A percentile compares a stretch with the other conserved stretches of the same genome.
These are phyloP conservation scores for Calidris pugnax DNA, from an alignment of 2,113 vertebrate genomes.

Conservation along the genomic window DNA sequence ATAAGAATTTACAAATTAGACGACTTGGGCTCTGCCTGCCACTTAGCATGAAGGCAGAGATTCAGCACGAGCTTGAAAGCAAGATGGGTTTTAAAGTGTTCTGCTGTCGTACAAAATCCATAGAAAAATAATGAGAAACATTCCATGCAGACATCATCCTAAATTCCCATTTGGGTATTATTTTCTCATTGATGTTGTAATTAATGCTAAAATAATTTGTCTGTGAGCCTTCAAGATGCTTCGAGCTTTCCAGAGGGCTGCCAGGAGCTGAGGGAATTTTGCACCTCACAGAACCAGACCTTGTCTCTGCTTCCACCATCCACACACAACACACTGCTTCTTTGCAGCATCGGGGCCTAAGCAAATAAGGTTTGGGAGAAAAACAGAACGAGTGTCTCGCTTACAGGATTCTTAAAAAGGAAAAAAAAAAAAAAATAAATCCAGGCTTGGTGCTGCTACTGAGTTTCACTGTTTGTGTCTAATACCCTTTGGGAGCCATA, in stretches of 20 bases:
- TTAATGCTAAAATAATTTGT: conserved; percentile 60
- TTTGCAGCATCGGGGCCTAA: not conserved
- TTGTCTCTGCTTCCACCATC: not conserved
- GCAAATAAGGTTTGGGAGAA: not conserved
- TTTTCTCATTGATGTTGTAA: conserved; percentile 60
- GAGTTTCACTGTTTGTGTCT: not conserved
- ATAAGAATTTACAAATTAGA: not conserved
- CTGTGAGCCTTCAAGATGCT: conserved; percentile 31
- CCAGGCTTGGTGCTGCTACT: not conserved
- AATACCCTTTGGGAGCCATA: not conserved
- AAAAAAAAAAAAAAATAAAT: not conserved
- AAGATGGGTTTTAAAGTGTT: conserved; percentile 18
- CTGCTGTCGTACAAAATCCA: conserved; percentile 11
- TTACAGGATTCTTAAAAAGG: not conserved
- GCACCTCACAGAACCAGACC: not conserved
- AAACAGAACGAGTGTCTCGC: not conserved
- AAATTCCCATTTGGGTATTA: conserved; percentile 33
- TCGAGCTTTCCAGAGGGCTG: conserved; percentile 21
- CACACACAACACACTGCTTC: not conserved
- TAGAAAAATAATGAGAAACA: conserved; percentile 38
- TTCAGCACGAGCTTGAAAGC: not conserved
- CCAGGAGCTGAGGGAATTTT: conserved; percentile 18
- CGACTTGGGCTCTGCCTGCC: not conserved
- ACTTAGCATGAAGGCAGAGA: not conserved
- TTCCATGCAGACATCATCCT: conserved; percentile 4